Evolutionary conservation across 53 echinoderm and acorn worm species (phyloP), one percentile per base, ranked within the genome.

Genomic region (Astropecten irregularis): DNA sequence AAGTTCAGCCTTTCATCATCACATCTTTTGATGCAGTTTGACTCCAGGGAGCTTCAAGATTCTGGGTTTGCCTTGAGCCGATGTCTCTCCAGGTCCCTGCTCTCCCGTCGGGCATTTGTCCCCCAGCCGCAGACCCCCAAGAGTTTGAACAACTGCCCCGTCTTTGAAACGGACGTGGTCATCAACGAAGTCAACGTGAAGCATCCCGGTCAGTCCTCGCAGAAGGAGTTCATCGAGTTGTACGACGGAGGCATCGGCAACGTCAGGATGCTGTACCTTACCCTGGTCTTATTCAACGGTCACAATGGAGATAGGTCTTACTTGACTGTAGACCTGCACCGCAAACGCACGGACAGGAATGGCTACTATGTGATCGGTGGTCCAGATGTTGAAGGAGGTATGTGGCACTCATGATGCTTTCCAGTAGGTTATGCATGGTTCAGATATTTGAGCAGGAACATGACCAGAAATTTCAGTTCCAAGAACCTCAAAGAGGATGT

Each of bases 181-280:
- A 94, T 99, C 56, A 99, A 86, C 54, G 99, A 99, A 73, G 68
- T 99, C 50, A 99, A 90, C 36, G 90, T 92, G 1, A 88, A 89
- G 64, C 84, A 88, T n/a, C 83, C 76, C 0, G 84, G 82, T n/a
- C 71, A 83, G 20, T 56, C 85, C 21, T 20, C 39, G 2, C 42
- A 88, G 60, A 29, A 81, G 11, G 99, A 99, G 77, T 99, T 92
- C 72, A 90, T 99, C 49, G 99, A 99, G 54, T 90, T 99, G 11
- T 92, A 88, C 39, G 94, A 92, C 68, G 88, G 92, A n/a, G 99
- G 99, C 0, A 76, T 63, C 23, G 92, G 91, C 1, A 88, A 88
- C 33, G 72, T 73, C 4, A 71, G 82, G 16, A 77, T 99, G 59
- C 58, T 73, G 18, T 81, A 69, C 46, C 57, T 88, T 51, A 94